Conservation (phyloP, 2,797 vertebrate species). For the Micrastur ruficollis region DNA sequence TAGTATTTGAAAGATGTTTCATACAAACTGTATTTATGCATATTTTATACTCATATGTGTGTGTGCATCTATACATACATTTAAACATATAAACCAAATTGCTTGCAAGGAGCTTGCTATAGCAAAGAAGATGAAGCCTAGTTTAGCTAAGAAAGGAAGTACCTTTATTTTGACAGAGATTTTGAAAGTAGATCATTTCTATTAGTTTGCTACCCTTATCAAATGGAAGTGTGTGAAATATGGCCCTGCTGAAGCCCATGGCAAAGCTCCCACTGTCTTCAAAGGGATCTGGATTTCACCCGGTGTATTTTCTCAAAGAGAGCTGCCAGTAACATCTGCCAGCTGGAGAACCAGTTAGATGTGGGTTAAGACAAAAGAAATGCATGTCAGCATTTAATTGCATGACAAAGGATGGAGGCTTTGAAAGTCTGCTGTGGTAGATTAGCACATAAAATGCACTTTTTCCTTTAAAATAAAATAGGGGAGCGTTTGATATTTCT, state of each 20-base stretch:
- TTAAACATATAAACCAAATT: not conserved
- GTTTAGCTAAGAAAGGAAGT: not conserved
- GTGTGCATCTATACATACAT: not conserved
- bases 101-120: not conserved
- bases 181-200: not conserved
- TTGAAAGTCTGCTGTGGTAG: constrained; percentile 2
- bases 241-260: not conserved
- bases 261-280: constrained; percentile 38
- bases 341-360: constrained; percentile 51
- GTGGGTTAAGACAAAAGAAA: constrained; percentile 58
- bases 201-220: not conserved
- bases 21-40: not conserved
- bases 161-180: not conserved
- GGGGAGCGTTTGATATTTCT: not conserved
- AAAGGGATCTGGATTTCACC: constrained; percentile 30
- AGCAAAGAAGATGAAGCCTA: not conserved
- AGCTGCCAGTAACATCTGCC: constrained; percentile 56
- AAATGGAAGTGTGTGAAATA: not conserved
- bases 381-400: constrained; percentile 36
- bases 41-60: not conserved
- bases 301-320: constrained; percentile 35
- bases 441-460: not conserved
- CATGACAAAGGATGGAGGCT: constrained; percentile 29
- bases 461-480: not conserved
- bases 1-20: not conserved